Evolutionary conservation across 2,113 vertebrate genomes (phyloP), one percentile per base, ranked within the genome.

Genomic region (Odontesthes bonariensis): DNA sequence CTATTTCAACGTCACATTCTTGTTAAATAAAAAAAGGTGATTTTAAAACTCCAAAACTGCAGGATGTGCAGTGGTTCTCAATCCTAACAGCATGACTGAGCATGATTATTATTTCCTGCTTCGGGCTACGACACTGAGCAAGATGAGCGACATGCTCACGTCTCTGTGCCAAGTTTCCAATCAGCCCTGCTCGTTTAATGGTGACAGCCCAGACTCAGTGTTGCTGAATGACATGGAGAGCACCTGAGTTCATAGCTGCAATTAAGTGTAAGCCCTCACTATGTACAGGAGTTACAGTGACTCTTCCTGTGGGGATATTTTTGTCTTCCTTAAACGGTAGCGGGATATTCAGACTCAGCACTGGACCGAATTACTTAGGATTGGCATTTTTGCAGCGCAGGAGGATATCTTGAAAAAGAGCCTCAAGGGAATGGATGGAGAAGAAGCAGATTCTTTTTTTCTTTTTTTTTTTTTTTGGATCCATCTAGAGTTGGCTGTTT

Each of bases 161-260:
- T 61, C 61, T 75, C 46, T 42, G n/a, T 20, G 35, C 54, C 55
- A 77, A 58, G 53, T 68, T 47, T 56, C n/a, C 58, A 68, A 68
- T 68, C 33, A 73, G 67, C 77, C 82, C 65, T 13, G 64, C 66
- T 81, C 2, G 79, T 83, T 83, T 56, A 16, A 44, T 17, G 17
- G 60, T 69, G 23, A 32, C 52, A 47, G 0, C 40, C 0, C 8
- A 94, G 94, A 78, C 91, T 78, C 93, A 90, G 81, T 93, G 95
- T 52, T 89, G 94, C 82, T 94, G 92, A 79, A 91, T 94, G 7
- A 95, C 3, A 89, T 94, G 42, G 91, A 91, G 60, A 54, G 10
- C 64, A 47, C 17, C 52, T 69, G n/a, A 55, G 47, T 5, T 35
- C 23, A 49, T 8, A 20, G n/a, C 53, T 69, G 22, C 52, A 69